Conservation (phyloP, 2,888 invertebrate genomes). For the Dermolepida albohirtum region DNA sequence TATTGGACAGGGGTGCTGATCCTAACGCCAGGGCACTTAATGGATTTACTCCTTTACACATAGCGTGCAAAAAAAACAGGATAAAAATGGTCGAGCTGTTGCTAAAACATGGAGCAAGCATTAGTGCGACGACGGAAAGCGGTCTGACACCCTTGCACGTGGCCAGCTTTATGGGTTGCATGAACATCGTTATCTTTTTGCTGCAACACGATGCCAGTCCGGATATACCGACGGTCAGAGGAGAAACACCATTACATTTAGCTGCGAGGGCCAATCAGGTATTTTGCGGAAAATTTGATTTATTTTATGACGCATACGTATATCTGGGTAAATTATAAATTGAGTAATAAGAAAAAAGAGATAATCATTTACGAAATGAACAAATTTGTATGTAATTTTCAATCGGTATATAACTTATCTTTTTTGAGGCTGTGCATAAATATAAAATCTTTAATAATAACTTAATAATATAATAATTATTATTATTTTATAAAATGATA, state of each 20-base stretch:
- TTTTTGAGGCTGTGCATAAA: no score
- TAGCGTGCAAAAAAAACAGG: slow-evolving; percentile 98
- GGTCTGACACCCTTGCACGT: slow-evolving; percentile 98
- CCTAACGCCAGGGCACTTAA: slow-evolving; percentile 96
- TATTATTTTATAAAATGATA: no score
- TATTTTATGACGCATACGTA: neutral
- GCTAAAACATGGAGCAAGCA: slow-evolving; percentile 93
- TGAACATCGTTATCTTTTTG: slow-evolving; percentile 98
- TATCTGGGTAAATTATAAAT: no score
- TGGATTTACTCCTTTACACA: slow-evolving; percentile 97
- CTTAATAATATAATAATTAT: no score
- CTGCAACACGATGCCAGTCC: slow-evolving; percentile 94
- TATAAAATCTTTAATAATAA: no score
- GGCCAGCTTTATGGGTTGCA: slow-evolving; percentile 99
- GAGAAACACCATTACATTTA: slow-evolving; percentile 96
- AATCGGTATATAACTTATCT: no score
- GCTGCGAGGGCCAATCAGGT: slow-evolving; percentile 96
- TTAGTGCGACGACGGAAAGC: slow-evolving; percentile 78
- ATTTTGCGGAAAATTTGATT: slow-evolving; percentile 22
- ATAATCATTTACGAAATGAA: no score
- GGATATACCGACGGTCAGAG: slow-evolving; percentile 94
- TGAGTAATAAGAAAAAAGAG: no score
- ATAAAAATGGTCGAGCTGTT: slow-evolving; percentile 96
- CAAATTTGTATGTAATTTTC: no score
- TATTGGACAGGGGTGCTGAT: slow-evolving; percentile 95